Base-by-base conservation (phyloP, 2,113 vertebrate genomes). In the Phaethon lepturus region DNA sequence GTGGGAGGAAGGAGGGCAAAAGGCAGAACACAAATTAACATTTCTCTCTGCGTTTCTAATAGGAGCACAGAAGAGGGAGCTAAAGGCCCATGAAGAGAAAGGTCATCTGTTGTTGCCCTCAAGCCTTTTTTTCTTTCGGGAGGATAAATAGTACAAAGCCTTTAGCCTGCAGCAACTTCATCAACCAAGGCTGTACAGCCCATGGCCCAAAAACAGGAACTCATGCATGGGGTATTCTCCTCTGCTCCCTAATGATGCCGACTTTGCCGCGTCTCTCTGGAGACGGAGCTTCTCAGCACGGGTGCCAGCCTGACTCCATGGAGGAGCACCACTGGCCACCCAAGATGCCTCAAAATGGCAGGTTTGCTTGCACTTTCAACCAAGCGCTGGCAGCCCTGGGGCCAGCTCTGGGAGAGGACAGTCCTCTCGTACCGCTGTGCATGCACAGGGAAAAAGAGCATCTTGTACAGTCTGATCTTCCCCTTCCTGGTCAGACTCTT, bases 41-140 rank as follows among this genome's bases (percentile, higher is more conserved):
- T 33, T 90, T 88, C 33, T 76, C 33, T 9, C n/a, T 86, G 93
- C 26, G 28, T n/a, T 84, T 90, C 17, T 72, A 68, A 26, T 0
- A 75, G 56, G 38, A 81, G 47, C 79, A 93, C 95, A 95, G 94
- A 93, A 97, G 96, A 82, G 90, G 97, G 97, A 85, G 95, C 92
- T 88, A 66, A 80, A 96, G 52, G 76, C 72, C 42, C 94, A 35
- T 9, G 42, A 67, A 81, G 42, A 60, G 72, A 86, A 89, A 83
- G 35, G 62, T 31, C 45, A 45, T 87, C 25, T 0, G 0, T n/a
- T 52, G 24, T 13, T 45, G 40, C 44, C 67, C 31, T 50, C 4
- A 24, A 3, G 1, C 0, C 17, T 42, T 68, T 60, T 60, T 59
- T 87, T 12, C 23, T 73, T 42, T 58, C 3, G 1, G 71, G n/a